Conservation (phyloP, 2,113 vertebrate species). For the Bambusicola thoracicus region DNA sequence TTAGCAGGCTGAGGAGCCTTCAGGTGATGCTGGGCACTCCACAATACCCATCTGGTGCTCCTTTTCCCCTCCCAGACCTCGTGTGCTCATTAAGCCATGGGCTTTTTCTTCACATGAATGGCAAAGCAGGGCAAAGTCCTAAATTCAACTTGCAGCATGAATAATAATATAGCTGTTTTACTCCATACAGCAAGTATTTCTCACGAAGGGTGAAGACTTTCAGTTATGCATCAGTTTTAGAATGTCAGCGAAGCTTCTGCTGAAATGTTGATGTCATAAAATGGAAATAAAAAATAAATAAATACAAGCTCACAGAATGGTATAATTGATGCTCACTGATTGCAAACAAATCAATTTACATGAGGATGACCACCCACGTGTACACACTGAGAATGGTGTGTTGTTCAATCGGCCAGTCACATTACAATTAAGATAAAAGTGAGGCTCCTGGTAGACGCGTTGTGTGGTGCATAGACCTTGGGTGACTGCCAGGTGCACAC, state of each 20-base stretch:
- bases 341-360: not conserved
- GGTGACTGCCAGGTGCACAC: not conserved
- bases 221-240: not conserved
- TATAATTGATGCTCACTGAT: not conserved
- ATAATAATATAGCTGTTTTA: not conserved
- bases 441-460: not conserved
- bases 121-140: not conserved
- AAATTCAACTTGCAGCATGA: not conserved
- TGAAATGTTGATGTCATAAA: not conserved
- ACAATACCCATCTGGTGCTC: not conserved
- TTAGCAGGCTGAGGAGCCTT: not conserved
- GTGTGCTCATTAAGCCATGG: not conserved
- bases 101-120: fast-evolving
- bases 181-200: not conserved
- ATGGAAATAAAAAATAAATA: not conserved
- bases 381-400: not conserved
- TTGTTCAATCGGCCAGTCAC: not conserved
- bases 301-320: not conserved
- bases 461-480: not conserved
- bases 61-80: not conserved
- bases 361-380: fast-evolving
- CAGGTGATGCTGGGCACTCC: not conserved
- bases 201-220: not conserved
- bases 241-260: not conserved
- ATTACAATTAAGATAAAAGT: not conserved